Conservation (phyloP, 2,113 vertebrate species). For the Rattus norvegicus region GRCr8 NC_086030.1:33886501-33887000, state of each 20-base stretch:
- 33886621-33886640: neutral
- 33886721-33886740: no score
- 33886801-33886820: neutral
- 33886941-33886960: fast-evolving
- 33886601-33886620: neutral
- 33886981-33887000: neutral
- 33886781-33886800: no score
- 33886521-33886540: neutral
- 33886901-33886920: no score
- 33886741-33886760: neutral
- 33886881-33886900: neutral
- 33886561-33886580: no score
- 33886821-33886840: neutral
- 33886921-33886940: neutral
- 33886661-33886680: neutral
- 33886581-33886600: neutral
- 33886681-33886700: neutral
- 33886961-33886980: neutral
- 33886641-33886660: neutral
- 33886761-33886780: neutral
- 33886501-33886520: no score
- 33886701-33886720: neutral
- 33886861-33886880: fast-evolving
- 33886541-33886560: no score
- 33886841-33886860: fast-evolving